Conservation (phyloP, 2,888 invertebrate species). For the Orgyia antiqua region DNA sequence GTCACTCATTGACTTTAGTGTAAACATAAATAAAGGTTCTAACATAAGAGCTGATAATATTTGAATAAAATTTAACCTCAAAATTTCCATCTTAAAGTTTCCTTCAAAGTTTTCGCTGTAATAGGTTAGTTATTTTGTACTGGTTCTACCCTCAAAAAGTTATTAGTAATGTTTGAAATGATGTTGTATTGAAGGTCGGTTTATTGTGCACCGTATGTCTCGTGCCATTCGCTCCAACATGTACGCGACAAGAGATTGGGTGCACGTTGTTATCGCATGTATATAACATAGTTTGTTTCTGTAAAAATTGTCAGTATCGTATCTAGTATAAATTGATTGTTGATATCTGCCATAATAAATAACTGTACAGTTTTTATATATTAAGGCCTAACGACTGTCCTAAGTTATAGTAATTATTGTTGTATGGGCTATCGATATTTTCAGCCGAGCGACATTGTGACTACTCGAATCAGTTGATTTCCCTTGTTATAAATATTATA, state of each 20-base stretch:
- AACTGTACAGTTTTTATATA: conserved; percentile 66
- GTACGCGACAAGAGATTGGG: conserved; percentile 32
- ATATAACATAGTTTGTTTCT: conserved; percentile 55
- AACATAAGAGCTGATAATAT: too few species aligned
- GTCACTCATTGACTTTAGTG: too few species aligned
- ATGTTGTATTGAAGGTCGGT: conserved; percentile 29
- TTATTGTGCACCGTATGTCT: conserved; percentile 29
- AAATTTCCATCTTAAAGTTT: too few species aligned
- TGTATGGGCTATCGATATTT: conserved; percentile 46
- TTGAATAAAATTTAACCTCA: too few species aligned
- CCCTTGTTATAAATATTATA: conserved; percentile 46
- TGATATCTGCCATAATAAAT: conserved; percentile 76
- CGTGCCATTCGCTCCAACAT: conserved; percentile 49
- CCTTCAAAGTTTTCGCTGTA: too few species aligned
- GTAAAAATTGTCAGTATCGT: conserved; percentile 65
- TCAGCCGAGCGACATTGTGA: conserved; percentile 36
- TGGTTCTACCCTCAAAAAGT: too few species aligned
- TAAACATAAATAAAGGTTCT: too few species aligned
- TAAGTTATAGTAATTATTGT: conserved; percentile 64
- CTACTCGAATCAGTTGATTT: conserved; percentile 33
- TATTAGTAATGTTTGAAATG: too few species aligned
- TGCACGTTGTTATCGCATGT: conserved; percentile 51
- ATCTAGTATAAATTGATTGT: conserved; percentile 68
- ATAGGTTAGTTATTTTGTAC: too few species aligned
- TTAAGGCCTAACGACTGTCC: conserved; percentile 76